Evolutionary conservation across 2,888 invertebrate genomes (phyloP).

Genomic region (Acrobasis suavella): DNA sequence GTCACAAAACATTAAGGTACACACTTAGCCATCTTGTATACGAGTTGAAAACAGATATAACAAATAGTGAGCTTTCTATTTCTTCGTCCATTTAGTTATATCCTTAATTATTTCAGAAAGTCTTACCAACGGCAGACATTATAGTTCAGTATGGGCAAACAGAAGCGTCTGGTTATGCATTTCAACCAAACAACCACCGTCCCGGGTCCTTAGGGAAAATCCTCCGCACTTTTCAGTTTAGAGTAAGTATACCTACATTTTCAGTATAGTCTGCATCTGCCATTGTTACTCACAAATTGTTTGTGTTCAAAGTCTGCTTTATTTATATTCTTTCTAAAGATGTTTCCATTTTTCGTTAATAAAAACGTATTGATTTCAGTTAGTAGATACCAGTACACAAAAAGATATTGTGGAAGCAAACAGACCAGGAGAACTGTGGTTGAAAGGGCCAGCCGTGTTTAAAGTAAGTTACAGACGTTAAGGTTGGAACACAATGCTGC

Average conservation of each 20-base stretch:
- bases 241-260: conserved; percentile 42
- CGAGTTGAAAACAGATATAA: no score
- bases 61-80: no score
- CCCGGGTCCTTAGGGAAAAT: conserved; percentile 44
- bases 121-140: conserved; percentile 44
- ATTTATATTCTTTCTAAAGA: no score
- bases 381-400: conserved; percentile 60
- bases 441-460: conserved; percentile 55
- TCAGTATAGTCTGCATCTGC: no score
- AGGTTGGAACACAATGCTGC: no score
- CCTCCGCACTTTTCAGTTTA: conserved; percentile 40
- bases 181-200: conserved; percentile 31
- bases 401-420: conserved; percentile 56
- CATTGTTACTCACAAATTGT: background rate
- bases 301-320: no score
- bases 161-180: conserved; percentile 46
- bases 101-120: conserved; percentile 33
- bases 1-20: no score
- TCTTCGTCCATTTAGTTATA: background rate
- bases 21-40: no score
- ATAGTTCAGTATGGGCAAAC: conserved; percentile 51
- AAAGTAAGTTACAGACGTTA: conserved; percentile 49
- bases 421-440: conserved; percentile 66
- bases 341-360: background rate
- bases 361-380: conserved; percentile 45